Evolutionary conservation across 2,797 vertebrate species (phyloP), one percentile per base, ranked within the genome.

Genomic region (Lacerta bilineata): DNA sequence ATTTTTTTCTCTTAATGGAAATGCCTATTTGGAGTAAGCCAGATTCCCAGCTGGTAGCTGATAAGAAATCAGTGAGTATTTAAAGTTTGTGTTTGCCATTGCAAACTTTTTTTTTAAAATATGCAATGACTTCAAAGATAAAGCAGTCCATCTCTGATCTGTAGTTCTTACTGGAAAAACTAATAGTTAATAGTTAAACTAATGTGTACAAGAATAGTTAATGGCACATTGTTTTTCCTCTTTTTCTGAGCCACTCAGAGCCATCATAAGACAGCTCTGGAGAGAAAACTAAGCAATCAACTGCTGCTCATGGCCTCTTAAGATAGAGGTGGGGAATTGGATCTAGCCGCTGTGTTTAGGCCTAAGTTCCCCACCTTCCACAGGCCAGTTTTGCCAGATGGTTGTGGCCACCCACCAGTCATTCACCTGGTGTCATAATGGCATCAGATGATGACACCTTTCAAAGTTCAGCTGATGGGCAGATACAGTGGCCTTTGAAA

Each of bases 21-120:
- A 96, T 95, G 92, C 95, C 95, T 96, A n/a, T 96, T 93, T 96
- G 96, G 96, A 97, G 93, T 95, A 95, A 97, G 95, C 96, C 95
- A 96, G 94, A 96, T 95, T 96, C 91, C 95, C 94, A 96, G 94
- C 95, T 97, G 96, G 95, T 96, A 95, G 92, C 95, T 71, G 33
- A 93, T 95, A 95, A 85, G 93, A 93, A 95, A 92, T 95, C 94
- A 97, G 98, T 99, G 98, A 99, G 98, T 99, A 99, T 97, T 94
- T 93, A 39, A 84, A 41, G 94, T 95, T 93, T 82, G 93, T 95
- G 13, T 72, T 85, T 92, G 6, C 82, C 78, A 85, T 55, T 85
- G 41, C 78, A 85, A 80, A 39, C 43, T 76, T 2, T 18, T 61
- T 43, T 61, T 41, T 55, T 55, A 4, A 4, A 55, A 5, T 29